Evolutionary conservation across 1,140 invertebrate species (phyloP), one percentile per base, ranked within the genome.

Genomic region (Drosophila mayri): DNA sequence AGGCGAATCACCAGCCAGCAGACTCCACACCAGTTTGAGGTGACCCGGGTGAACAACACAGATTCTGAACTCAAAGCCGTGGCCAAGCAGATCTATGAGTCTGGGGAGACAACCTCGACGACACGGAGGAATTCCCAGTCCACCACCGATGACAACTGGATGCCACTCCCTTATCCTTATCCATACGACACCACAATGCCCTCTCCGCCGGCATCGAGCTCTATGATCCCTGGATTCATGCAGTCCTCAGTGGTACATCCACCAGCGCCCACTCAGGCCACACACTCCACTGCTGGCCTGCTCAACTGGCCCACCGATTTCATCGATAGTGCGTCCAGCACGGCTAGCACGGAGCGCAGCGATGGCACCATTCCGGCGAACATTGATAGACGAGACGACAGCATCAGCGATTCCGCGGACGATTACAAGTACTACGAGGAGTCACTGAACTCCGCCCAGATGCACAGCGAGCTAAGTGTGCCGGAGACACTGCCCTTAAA

Each of bases 271-370:
- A 74, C 64, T 0, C 75, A 73, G 25, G 43, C 62, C 35, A 64
- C 62, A 12, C 68, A 86, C 22, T 66, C 81, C 32, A 85, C 84
- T 3, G 64, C 72, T 8, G 49, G 71, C 7, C 65, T 76, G 3
- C 76, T 84, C 9, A 91, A 80, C 52, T 92, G 90, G 90, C 90
- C 90, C 35, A 88, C 86, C 3, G 90, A 92, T 50, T 92, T 92
- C 46, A 55, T 91, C 3, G 76, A 79, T 12, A 72, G 49, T 16
- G n/a, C 76, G 16, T 73, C 75, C 10, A 78, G 43, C 32, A 80
- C 63, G 14, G 59, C 64, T 9, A 81, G 78, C 25, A 62, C 60
- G 12, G 80, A 84, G 6, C 16, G 55, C 30, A 44, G 67, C 2
- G 80, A 78, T 9, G 55, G 38, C 4, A 52, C 10, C 30, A 14